These are phyloP conservation scores for Myripristis murdjan DNA, from an alignment of 2,797 vertebrate genomes.

Conservation along the genomic window DNA sequence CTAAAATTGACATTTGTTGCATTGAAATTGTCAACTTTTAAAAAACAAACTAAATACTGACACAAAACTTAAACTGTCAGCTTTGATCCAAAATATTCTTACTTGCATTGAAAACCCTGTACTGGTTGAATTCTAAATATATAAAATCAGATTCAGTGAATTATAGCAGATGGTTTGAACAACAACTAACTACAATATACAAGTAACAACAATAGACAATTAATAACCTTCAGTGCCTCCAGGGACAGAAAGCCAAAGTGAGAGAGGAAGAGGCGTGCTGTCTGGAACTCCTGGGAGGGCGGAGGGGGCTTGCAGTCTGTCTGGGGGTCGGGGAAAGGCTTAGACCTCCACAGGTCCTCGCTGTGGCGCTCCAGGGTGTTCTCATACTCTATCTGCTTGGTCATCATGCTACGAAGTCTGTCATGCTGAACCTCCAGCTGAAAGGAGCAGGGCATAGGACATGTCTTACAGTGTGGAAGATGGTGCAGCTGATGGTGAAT, in stretches of 20 bases:
- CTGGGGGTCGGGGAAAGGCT: conserved; percentile 91
- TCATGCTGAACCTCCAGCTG: conserved; percentile 94
- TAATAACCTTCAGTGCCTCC: conserved; percentile 92
- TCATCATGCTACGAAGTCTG: conserved; percentile 92
- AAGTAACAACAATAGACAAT: neutral
- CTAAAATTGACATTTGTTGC: too few species aligned
- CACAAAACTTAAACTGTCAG: too few species aligned
- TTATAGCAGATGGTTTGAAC: too few species aligned
- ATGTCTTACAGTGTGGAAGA: neutral
- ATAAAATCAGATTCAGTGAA: too few species aligned
- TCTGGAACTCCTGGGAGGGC: conserved; percentile 96
- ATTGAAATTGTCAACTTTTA: too few species aligned
- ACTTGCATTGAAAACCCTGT: neutral
- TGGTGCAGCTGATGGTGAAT: neutral
- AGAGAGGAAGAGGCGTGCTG: conserved; percentile 95
- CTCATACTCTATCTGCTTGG: conserved; percentile 94
- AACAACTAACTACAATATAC: neutral
- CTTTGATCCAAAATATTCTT: too few species aligned
- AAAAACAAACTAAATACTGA: too few species aligned
- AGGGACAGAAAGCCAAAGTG: conserved; percentile 96
- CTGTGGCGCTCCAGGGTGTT: conserved; percentile 89
- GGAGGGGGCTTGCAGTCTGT: conserved; percentile 93
- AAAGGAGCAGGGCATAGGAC: conserved; percentile 36
- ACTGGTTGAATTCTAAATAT: too few species aligned
- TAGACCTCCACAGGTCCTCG: conserved; percentile 90